These are phyloP conservation scores for Thera obeliscata DNA, from an alignment of 2,888 invertebrate genomes.

Conservation along the genomic window DNA sequence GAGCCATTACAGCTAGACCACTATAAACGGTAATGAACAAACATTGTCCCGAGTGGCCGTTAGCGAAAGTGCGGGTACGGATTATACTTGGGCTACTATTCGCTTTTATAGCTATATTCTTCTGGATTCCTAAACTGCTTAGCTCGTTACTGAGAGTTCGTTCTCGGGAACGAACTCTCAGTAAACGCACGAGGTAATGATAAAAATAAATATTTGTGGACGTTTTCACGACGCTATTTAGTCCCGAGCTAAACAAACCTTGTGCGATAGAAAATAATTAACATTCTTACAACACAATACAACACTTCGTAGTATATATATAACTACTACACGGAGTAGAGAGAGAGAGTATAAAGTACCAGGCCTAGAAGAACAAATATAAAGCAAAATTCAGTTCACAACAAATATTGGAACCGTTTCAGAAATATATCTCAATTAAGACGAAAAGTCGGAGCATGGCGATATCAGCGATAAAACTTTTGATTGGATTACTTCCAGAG, in stretches of 20 bases:
- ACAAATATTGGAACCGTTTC: constrained; percentile 16
- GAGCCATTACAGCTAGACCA: constrained; percentile 36
- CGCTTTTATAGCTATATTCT: constrained; percentile 2
- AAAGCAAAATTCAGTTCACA: constrained; percentile 3
- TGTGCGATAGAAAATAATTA: too few species aligned
- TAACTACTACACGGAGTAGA: too few species aligned
- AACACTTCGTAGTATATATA: too few species aligned
- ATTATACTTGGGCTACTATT: constrained; percentile 19
- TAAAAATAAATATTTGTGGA: too few species aligned
- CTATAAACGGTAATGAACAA: constrained; percentile 49
- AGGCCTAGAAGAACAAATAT: background rate
- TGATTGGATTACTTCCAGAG: constrained; percentile 37
- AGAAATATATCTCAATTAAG: constrained; percentile 19
- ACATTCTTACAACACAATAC: too few species aligned
- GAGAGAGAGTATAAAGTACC: too few species aligned
- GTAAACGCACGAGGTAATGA: too few species aligned
- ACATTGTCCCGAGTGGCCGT: constrained; percentile 43
- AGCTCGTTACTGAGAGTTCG: background rate
- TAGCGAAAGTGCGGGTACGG: constrained; percentile 36
- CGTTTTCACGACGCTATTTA: too few species aligned
- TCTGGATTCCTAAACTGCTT: constrained; percentile 10
- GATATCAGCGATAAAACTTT: constrained; percentile 34
- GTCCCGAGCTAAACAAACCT: too few species aligned
- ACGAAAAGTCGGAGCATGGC: constrained; percentile 19
- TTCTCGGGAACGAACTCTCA: too few species aligned